These are phyloP conservation scores for Gibbula magus DNA, from an alignment of 2,888 invertebrate species.

Conservation along the genomic window DNA sequence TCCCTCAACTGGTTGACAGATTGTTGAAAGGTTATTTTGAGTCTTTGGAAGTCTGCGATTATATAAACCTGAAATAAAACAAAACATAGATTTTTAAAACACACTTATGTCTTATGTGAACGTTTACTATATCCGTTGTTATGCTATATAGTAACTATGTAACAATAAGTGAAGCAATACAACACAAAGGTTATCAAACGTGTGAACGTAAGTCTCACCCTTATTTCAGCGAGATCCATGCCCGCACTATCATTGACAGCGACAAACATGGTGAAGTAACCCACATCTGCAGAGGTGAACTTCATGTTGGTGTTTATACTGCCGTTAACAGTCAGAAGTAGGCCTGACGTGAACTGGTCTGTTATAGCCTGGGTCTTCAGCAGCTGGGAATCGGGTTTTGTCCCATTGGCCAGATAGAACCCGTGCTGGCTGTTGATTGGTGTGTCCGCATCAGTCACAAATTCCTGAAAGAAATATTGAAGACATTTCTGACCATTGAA, in stretches of 20 bases:
- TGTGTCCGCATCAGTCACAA: neutral
- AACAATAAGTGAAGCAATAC: neutral
- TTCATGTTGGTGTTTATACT: slow-evolving; percentile 16
- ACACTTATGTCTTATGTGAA: neutral
- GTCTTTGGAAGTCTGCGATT: slow-evolving; percentile 25
- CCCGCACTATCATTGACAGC: slow-evolving; percentile 14
- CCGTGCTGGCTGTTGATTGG: neutral
- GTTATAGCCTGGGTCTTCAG: neutral
- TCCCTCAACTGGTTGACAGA: neutral
- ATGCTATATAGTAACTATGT: neutral
- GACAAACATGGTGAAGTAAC: neutral
- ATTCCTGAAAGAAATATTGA: neutral
- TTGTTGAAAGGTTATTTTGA: slow-evolving; percentile 24
- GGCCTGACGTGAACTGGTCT: neutral
- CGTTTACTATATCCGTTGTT: neutral
- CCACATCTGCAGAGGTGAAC: neutral
- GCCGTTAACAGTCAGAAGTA: neutral
- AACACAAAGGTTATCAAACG: neutral
- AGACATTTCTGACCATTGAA: neutral
- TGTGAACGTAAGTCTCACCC: neutral
- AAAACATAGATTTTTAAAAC: neutral
- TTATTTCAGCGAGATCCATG: neutral
- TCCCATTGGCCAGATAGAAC: neutral
- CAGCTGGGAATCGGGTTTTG: neutral
- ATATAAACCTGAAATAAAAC: slow-evolving; percentile 14